A percentile compares a stretch with the other conserved stretches of the same genome.
These are phyloP conservation scores for Gobio occitaniae DNA, from an alignment of 2,797 vertebrate genomes.

Conservation along the genomic window DNA sequence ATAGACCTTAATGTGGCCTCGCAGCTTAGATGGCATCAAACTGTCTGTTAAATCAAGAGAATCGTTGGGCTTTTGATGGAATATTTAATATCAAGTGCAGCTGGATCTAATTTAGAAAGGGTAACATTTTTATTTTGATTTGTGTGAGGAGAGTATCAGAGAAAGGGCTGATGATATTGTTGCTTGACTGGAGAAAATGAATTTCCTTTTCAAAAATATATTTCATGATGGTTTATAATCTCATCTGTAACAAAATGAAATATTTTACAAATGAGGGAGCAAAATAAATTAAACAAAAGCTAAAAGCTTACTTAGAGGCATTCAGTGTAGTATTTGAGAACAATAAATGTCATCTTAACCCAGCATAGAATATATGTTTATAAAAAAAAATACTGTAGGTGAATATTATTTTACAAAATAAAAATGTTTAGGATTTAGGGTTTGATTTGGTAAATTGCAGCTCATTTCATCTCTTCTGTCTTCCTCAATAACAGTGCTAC, in stretches of 20 bases:
- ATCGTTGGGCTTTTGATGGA: constrained; percentile 28
- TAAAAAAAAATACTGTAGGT: background rate
- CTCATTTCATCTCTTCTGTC: background rate
- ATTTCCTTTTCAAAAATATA: background rate
- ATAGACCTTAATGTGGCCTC: constrained; percentile 14
- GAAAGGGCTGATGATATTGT: background rate
- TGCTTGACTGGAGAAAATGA: background rate
- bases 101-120: constrained; percentile 17
- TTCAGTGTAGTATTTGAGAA: background rate
- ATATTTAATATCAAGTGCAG: constrained; percentile 13
- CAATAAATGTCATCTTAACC: constrained; percentile 1
- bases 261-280: background rate
- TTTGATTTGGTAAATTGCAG: background rate
- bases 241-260: constrained; percentile 7
- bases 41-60: constrained; percentile 11
- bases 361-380: background rate
- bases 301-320: background rate
- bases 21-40: background rate
- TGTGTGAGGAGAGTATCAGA: constrained; percentile 10
- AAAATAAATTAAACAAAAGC: constrained; percentile 4
- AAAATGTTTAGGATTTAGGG: background rate
- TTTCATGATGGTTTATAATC: background rate
- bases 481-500: background rate
- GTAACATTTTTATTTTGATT: constrained; percentile 10
- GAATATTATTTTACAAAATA: background rate